Percentiles rank a stretch among this genome's conserved stretches.
phyloP scores from a whole-genome alignment of 1,140 invertebrate species.

The Drosophila pseudoobscura region DNA sequence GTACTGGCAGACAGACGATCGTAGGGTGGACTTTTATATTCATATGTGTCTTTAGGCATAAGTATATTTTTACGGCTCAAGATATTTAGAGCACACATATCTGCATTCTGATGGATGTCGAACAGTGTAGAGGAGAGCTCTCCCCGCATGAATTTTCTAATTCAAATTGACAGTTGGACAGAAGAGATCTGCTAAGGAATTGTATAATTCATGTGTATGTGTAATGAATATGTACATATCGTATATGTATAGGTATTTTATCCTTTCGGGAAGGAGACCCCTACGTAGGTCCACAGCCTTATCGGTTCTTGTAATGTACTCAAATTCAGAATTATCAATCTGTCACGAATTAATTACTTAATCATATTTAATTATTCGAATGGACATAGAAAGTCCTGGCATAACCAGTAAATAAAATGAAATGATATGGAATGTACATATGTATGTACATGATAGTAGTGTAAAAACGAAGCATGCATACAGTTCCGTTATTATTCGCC shows the following conservation, averaged over 20 bases:
- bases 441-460: too few relatives aligned
- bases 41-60: slow-evolving; percentile 30
- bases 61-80: slow-evolving; percentile 36
- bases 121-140: slow-evolving; percentile 23
- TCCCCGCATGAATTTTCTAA: slow-evolving; percentile 9
- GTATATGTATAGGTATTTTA: too few relatives aligned
- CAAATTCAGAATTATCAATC: too few relatives aligned
- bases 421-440: too few relatives aligned
- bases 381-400: too few relatives aligned
- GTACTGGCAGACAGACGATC: slow-evolving; percentile 28
- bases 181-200: neutral
- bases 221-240: neutral
- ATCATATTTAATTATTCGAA: too few relatives aligned
- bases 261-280: too few relatives aligned
- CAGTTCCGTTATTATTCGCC: slow-evolving; percentile 8
- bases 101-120: slow-evolving; percentile 38
- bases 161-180: slow-evolving; percentile 30
- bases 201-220: slow-evolving; percentile 26
- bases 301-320: too few relatives aligned
- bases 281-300: too few relatives aligned
- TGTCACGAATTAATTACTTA: too few relatives aligned
- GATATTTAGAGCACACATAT: slow-evolving; percentile 27
- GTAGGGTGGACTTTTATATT: slow-evolving; percentile 13
- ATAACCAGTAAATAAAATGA: too few relatives aligned
- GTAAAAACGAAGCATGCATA: slow-evolving; percentile 7